Base-by-base conservation (phyloP, 2,113 vertebrate species). In the Petrocephalus microphthalmus region DNA sequence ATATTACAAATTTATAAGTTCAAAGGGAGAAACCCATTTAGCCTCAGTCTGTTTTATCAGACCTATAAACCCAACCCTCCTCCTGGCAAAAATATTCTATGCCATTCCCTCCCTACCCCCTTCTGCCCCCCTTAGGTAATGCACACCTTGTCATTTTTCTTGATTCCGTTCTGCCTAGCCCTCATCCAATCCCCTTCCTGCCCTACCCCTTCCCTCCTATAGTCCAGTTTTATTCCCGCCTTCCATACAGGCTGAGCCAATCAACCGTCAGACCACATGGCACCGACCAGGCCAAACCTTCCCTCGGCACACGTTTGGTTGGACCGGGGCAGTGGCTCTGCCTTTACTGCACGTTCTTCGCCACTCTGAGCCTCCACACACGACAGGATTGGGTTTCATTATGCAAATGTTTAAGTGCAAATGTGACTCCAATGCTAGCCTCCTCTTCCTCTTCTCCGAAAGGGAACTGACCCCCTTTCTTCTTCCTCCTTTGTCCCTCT, bases 371-470 rank as follows among this genome's bases (percentile, higher is more conserved):
- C 71, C 81, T 47, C 51, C 25, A n/a, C 47, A 84, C 89, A 15
- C 42, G 89, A 90, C 88, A 54, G 86, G 89, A 90, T 19, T 91
- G 93, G 90, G 89, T 87, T 90, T 10, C 33, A 89, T 93, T 89
- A 91, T 71, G 89, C 92, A 53, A 91, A 92, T 89, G 86, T 84
- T 88, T 91, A 93, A 94, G 94, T 95, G 94, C 94, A 93, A 92
- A 92, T 92, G 93, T 93, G 91, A 91, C 92, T 94, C 91, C 91
- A 93, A 93, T 87, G 91, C 91, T 93, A 92, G 90, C 89, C 92
- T 92, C 87, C 15, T 42, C 22, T 17, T n/a, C 6, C 74, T 49
- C 67, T 20, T 33, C 88, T 81, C 71, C 85, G n/a, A 37, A 88
- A 91, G 87, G 92, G 91, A 71, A 78, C 64, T 25, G 54, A 22